These are phyloP conservation scores for Drosophila pectinifera DNA, from an alignment of 1,140 invertebrate genomes.

Conservation along the genomic window DNA sequence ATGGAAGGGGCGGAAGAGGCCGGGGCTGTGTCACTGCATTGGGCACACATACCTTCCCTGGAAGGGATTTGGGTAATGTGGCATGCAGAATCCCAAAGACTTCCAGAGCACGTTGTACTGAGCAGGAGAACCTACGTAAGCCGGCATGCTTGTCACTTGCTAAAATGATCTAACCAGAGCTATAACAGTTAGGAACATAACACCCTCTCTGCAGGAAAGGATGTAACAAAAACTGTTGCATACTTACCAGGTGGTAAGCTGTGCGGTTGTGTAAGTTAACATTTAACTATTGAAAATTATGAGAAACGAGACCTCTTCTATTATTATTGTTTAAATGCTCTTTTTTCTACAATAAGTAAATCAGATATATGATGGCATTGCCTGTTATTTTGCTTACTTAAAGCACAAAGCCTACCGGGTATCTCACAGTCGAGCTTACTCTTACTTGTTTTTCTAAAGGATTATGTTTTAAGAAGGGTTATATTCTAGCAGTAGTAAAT, in stretches of 20 bases:
- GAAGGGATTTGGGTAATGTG: slow-evolving; percentile 31
- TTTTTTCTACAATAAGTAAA: too few relatives aligned
- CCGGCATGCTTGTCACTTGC: slow-evolving; percentile 25
- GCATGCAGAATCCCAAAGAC: slow-evolving; percentile 23
- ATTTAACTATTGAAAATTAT: too few relatives aligned
- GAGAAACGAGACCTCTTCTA: too few relatives aligned
- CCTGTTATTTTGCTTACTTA: too few relatives aligned
- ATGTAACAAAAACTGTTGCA: slow-evolving; percentile 2
- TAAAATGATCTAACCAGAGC: slow-evolving; percentile 3
- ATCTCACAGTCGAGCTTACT: too few relatives aligned
- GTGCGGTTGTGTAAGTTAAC: neutral
- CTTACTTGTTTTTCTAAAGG: too few relatives aligned
- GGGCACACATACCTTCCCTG: slow-evolving; percentile 14
- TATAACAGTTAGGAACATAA: neutral
- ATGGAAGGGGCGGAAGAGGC: neutral
- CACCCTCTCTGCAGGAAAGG: neutral
- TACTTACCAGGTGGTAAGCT: neutral
- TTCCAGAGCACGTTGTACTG: slow-evolving; percentile 17
- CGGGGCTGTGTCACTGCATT: slow-evolving; percentile 22
- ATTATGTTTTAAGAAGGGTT: too few relatives aligned
- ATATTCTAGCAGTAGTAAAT: too few relatives aligned
- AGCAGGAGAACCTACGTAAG: slow-evolving; percentile 18
- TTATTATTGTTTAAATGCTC: too few relatives aligned
- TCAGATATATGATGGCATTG: too few relatives aligned
- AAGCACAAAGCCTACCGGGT: too few relatives aligned